phyloP scores from a whole-genome alignment of 2,888 invertebrate species.

The Eupelmus urozonus region DNA sequence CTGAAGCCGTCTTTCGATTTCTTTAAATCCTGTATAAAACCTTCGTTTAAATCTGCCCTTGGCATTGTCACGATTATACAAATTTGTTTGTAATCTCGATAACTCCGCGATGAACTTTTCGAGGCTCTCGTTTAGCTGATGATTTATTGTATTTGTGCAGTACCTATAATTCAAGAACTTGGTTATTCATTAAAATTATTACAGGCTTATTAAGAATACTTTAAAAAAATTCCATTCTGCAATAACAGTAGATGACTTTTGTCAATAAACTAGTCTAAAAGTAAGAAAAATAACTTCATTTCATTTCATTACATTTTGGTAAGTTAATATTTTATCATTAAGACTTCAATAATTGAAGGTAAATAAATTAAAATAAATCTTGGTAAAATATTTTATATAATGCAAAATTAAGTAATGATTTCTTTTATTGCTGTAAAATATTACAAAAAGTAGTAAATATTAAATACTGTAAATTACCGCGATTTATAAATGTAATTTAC shows the following conservation, averaged over 20 bases:
- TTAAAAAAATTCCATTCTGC: neutral
- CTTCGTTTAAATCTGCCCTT: constrained; percentile 67
- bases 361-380: neutral
- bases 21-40: constrained; percentile 69
- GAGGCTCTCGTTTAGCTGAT: constrained; percentile 61
- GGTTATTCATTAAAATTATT: neutral
- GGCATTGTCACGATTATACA: constrained; percentile 65
- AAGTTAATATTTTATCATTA: neutral
- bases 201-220: neutral
- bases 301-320: too few species aligned
- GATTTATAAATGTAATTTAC: constrained; percentile 55
- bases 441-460: constrained; percentile 57
- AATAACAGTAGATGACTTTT: too few species aligned
- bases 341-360: neutral
- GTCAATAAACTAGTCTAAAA: too few species aligned
- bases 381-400: constrained; percentile 10
- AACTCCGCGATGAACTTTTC: constrained; percentile 67
- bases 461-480: constrained; percentile 56
- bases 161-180: constrained; percentile 64
- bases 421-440: constrained; percentile 57
- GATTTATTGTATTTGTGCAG: constrained; percentile 68
- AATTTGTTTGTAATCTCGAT: constrained; percentile 66
- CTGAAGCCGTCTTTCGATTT: constrained; percentile 65
- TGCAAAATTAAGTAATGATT: constrained; percentile 40
- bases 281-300: too few species aligned